These are phyloP conservation scores for Nyctibius bracteatus DNA, from an alignment of 2,113 vertebrate genomes.

Conservation along the genomic window DNA sequence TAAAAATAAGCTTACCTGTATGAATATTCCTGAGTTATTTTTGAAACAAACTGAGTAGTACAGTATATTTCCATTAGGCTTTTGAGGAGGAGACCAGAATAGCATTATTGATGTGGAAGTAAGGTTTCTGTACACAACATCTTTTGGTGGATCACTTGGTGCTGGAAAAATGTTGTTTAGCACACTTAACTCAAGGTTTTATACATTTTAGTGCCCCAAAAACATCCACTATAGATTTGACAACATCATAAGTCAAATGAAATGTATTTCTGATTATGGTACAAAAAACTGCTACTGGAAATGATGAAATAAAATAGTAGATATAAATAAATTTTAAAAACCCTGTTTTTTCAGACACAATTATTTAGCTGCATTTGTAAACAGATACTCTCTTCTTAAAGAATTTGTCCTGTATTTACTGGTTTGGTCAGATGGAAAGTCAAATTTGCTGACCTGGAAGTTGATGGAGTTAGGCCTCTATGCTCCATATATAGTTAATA, in stretches of 20 bases:
- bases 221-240: neutral
- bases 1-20: conserved; percentile 78
- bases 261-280: neutral
- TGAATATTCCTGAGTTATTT: conserved; percentile 70
- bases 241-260: neutral
- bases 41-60: conserved; percentile 85
- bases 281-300: neutral
- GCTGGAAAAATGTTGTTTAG: conserved; percentile 70
- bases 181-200: neutral
- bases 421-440: neutral
- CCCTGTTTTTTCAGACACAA: neutral
- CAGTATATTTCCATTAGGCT: conserved; percentile 87
- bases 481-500: neutral
- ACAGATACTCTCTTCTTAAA: neutral
- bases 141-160: conserved; percentile 86
- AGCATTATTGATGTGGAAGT: conserved; percentile 81
- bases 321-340: neutral
- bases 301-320: neutral
- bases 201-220: neutral
- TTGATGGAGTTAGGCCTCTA: neutral
- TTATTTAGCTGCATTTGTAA: neutral
- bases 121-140: conserved; percentile 80
- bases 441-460: neutral
- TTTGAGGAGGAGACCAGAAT: conserved; percentile 83
- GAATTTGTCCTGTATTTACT: neutral